Percentiles rank a stretch among this genome's conserved stretches.
These are phyloP conservation scores for Tachuris rubrigastra DNA, from an alignment of 2,113 vertebrate genomes.

Conservation along the genomic window DNA sequence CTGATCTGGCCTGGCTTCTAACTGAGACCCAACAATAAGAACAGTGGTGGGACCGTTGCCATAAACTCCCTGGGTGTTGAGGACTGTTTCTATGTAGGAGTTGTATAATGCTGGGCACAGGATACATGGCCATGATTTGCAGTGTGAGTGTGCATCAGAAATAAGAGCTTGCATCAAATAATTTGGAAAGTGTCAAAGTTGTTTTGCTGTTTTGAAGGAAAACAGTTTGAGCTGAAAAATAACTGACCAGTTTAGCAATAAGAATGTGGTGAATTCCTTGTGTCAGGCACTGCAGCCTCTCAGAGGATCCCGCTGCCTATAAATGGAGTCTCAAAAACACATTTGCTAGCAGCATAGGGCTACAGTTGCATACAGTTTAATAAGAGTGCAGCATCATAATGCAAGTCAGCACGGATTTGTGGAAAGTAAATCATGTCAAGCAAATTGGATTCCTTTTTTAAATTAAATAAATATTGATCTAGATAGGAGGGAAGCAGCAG, in stretches of 20 bases:
- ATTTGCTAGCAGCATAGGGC: neutral
- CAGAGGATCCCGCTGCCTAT: neutral
- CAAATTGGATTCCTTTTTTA: constrained; percentile 67
- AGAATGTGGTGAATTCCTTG: neutral
- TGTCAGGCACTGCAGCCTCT: neutral
- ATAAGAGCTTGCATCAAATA: neutral
- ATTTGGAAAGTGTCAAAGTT: neutral
- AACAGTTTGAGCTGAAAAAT: neutral
- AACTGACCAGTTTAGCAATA: neutral
- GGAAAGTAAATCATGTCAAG: constrained; percentile 63
- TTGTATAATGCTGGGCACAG: neutral
- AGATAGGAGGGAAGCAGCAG: constrained; percentile 32
- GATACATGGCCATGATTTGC: neutral
- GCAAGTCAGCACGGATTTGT: constrained; percentile 48
- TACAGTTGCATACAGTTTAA: constrained; percentile 31
- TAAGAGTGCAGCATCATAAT: constrained; percentile 40
- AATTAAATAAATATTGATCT: constrained; percentile 74
- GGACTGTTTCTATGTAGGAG: neutral
- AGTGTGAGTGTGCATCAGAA: neutral
- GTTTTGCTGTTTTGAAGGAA: neutral
- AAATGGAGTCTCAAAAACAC: neutral
- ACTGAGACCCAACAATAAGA: neutral
- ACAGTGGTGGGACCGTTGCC: neutral
- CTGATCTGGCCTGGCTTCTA: neutral
- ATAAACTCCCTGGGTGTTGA: neutral